Conservation (phyloP, 2,797 vertebrate species). For the Xerus rutilus region DNA sequence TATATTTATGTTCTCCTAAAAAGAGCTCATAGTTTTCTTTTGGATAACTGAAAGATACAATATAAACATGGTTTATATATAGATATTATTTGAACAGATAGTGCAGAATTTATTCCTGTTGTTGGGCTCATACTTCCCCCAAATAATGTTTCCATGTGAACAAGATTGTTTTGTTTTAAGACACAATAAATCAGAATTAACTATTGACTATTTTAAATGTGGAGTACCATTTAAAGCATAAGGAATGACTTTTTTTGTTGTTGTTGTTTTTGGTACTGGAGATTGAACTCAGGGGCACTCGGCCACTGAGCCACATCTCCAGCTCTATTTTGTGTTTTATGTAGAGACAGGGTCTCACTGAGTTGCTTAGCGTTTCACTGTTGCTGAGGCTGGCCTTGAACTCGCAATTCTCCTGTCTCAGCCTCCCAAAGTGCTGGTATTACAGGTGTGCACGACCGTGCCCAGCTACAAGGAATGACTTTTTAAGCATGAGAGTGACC, state of each 20-base stretch:
- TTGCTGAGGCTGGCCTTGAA: too few species aligned
- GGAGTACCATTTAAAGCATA: neutral
- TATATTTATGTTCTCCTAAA: too few species aligned
- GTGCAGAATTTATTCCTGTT: neutral
- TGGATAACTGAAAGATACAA: neutral
- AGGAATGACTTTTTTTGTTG: neutral
- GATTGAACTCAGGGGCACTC: too few species aligned
- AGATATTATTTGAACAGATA: neutral
- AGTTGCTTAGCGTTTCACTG: too few species aligned
- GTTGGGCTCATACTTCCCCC: neutral
- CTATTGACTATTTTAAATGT: neutral
- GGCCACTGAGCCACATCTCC: too few species aligned
- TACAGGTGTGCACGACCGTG: too few species aligned
- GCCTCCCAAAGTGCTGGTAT: too few species aligned
- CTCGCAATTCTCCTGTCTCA: too few species aligned
- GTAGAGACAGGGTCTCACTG: too few species aligned
- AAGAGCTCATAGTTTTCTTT: too few species aligned
- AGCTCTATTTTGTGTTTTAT: too few species aligned
- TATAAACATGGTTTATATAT: neutral
- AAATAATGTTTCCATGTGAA: constrained; percentile 26
- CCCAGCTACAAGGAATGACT: neutral
- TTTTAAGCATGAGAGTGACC: neutral
- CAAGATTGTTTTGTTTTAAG: constrained; percentile 28
- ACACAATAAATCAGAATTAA: constrained; percentile 2
- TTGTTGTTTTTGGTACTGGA: too few species aligned